A percentile compares a stretch with the other conserved stretches of the same genome.
Evolutionary conservation across 2,113 vertebrate species (phyloP).

Genomic region (Erythrocercus mccallii): DNA sequence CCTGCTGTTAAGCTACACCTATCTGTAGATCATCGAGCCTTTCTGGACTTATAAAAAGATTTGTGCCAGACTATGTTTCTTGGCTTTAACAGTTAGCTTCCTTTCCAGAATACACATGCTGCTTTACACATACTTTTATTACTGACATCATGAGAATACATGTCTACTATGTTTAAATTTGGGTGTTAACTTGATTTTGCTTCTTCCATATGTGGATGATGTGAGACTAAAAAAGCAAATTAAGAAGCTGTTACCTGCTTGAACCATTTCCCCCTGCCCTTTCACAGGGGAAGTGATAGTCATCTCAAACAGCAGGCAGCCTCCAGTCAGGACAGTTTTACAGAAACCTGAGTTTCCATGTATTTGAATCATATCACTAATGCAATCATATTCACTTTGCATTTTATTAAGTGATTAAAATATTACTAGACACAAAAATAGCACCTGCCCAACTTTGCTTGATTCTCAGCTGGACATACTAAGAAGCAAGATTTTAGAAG

Average conservation of each 20-base stretch:
- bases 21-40: conserved; percentile 65
- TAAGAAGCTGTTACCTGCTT: conserved; percentile 72
- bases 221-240: conserved; percentile 71
- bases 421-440: not conserved
- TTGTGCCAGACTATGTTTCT: conserved; percentile 77
- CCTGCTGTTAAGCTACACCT: conserved; percentile 59
- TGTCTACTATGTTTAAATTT: conserved; percentile 69
- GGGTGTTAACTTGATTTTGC: conserved; percentile 63
- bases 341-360: conserved; percentile 51
- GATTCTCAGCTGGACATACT: conserved; percentile 1
- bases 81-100: conserved; percentile 70
- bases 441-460: not conserved
- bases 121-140: conserved; percentile 72
- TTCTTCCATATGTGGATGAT: conserved; percentile 68
- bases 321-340: conserved; percentile 27
- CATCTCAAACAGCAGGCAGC: conserved; percentile 63
- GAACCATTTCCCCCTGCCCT: conserved; percentile 36
- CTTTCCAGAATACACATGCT: conserved; percentile 74
- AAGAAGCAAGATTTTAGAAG: not conserved
- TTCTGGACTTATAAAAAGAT: conserved; percentile 71
- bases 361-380: conserved; percentile 38
- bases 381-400: conserved; percentile 31
- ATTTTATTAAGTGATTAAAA: conserved; percentile 23
- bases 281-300: conserved; percentile 65
- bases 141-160: conserved; percentile 79